These are phyloP conservation scores for Ceraclea dissimilis DNA, from an alignment of 2,888 invertebrate species.

Conservation along the genomic window DNA sequence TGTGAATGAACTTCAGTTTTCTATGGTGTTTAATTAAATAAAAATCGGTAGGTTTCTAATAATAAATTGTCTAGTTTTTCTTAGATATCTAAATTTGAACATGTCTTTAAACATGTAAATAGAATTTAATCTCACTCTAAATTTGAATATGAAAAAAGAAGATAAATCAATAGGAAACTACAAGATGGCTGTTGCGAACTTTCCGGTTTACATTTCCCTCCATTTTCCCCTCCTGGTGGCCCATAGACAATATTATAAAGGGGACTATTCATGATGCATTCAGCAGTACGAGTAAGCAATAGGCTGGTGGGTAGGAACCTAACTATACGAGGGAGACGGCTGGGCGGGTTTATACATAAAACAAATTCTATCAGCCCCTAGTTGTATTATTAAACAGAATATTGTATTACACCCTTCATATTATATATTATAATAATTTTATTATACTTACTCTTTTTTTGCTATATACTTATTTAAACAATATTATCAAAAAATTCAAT, in stretches of 20 bases:
- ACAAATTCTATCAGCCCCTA: background rate
- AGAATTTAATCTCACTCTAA: too few species aligned
- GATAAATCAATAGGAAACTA: too few species aligned
- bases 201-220: background rate
- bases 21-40: too few species aligned
- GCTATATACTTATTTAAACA: background rate
- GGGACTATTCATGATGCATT: background rate
- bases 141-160: too few species aligned
- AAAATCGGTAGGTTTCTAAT: too few species aligned
- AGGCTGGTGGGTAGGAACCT: background rate
- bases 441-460: background rate
- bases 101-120: too few species aligned
- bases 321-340: background rate
- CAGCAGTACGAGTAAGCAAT: too few species aligned
- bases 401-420: constrained; percentile 18
- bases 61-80: too few species aligned
- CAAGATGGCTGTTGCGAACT: background rate
- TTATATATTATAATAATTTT: background rate
- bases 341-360: background rate
- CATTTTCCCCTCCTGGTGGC: background rate
- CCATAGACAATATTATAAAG: background rate
- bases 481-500: background rate
- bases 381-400: background rate
- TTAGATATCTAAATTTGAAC: too few species aligned
- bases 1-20: too few species aligned